Percentiles rank a stretch among this genome's conserved stretches.
These are phyloP conservation scores for Thryonomys swinderianus DNA, from an alignment of 2,113 vertebrate species.

Conservation along the genomic window DNA sequence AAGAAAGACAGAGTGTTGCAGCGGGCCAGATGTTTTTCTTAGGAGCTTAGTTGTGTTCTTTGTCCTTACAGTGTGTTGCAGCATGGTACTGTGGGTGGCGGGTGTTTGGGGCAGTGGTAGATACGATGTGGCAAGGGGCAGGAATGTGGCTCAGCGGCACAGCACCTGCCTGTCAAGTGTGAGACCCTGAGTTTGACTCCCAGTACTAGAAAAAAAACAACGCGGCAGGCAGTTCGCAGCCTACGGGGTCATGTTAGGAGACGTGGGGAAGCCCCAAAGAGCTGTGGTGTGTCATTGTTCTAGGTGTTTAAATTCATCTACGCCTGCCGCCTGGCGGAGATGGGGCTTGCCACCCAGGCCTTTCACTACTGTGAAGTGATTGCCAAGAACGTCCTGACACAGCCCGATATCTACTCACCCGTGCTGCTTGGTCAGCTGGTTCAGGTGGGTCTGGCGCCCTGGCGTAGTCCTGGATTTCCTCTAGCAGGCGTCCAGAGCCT, in stretches of 20 bases:
- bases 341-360: conserved; percentile 95
- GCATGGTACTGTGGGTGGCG: rapidly evolving
- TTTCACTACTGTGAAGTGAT: conserved; percentile 99
- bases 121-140: rapidly evolving
- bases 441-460: conserved; percentile 86
- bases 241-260: rapidly evolving
- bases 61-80: rapidly evolving
- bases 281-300: rapidly evolving
- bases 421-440: conserved; percentile 93
- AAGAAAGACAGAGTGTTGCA: background rate
- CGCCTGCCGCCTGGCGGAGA: conserved; percentile 95
- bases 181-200: too few relatives aligned
- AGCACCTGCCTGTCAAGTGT: too few relatives aligned
- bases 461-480: rapidly evolving
- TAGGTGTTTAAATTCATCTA: conserved; percentile 99
- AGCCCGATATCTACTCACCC: conserved; percentile 89
- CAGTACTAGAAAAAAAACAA: too few relatives aligned
- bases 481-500: background rate
- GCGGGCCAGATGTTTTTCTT: rapidly evolving
- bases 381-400: conserved; percentile 90
- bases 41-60: background rate
- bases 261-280: rapidly evolving
- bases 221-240: rapidly evolving
- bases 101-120: rapidly evolving
- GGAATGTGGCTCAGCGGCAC: too few relatives aligned